Evolutionary conservation across 1,140 invertebrate species (phyloP).

Genomic region (Cydia amplana): DNA sequence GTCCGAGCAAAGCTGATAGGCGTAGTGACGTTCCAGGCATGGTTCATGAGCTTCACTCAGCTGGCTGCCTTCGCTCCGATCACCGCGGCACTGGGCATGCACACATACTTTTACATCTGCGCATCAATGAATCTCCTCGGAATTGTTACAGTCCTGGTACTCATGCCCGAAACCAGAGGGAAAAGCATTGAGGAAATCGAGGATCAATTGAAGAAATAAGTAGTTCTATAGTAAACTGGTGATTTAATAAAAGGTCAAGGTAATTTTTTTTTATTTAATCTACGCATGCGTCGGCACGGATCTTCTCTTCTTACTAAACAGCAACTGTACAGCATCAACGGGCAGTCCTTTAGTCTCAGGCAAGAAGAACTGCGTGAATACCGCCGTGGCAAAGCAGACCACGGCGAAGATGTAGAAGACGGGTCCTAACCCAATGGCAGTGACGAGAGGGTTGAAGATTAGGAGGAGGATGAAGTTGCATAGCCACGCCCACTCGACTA

Average conservation of each 20-base stretch:
- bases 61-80: conserved; percentile 43
- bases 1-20: conserved; percentile 61
- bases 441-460: conserved; percentile 65
- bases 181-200: conserved; percentile 51
- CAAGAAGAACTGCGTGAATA: conserved; percentile 79
- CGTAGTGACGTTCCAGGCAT: conserved; percentile 48
- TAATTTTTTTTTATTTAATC: not conserved
- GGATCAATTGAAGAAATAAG: conserved; percentile 44
- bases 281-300: not conserved
- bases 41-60: conserved; percentile 52
- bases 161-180: conserved; percentile 50
- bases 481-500: conserved; percentile 58
- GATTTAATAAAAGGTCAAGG: too few relatives aligned
- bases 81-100: conserved; percentile 39
- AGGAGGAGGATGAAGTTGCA: conserved; percentile 61
- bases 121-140: conserved; percentile 46
- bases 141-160: conserved; percentile 36
- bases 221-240: too few relatives aligned
- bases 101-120: conserved; percentile 43
- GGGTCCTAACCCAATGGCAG: conserved; percentile 73
- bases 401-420: conserved; percentile 78
- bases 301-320: conserved; percentile 37
- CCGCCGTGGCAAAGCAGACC: conserved; percentile 70
- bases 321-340: conserved; percentile 80
- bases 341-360: conserved; percentile 85